These are phyloP conservation scores for Crocodylus rhombifer DNA, from an alignment of 2,797 vertebrate genomes.

Conservation along the genomic window DNA sequence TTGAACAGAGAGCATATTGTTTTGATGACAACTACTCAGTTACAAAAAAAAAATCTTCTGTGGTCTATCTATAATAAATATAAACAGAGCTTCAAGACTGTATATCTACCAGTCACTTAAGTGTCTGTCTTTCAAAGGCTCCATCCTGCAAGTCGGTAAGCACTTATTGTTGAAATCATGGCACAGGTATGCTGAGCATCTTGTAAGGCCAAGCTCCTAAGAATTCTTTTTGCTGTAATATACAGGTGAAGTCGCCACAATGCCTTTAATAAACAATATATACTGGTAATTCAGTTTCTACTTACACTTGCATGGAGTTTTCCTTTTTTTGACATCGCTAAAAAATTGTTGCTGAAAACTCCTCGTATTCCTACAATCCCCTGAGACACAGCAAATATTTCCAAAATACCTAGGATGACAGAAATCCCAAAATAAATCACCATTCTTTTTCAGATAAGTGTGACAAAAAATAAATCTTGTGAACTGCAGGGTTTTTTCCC, in stretches of 20 bases:
- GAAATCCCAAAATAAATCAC: conserved; percentile 87
- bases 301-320: conserved; percentile 96
- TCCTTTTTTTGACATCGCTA: conserved; percentile 99
- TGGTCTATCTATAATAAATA: accelerated
- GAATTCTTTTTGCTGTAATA: neutral
- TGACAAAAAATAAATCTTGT: conserved; percentile 58
- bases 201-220: neutral
- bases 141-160: neutral
- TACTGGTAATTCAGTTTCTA: conserved; percentile 69
- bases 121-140: neutral
- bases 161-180: neutral
- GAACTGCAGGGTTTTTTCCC: conserved; percentile 13
- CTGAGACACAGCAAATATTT: conserved; percentile 98
- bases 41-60: neutral
- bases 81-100: accelerated
- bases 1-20: neutral
- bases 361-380: conserved; percentile 98
- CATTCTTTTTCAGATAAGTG: conserved; percentile 63
- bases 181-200: neutral
- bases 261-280: conserved; percentile 50
- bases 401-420: conserved; percentile 95
- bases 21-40: conserved; percentile 14
- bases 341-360: conserved; percentile 97
- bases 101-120: neutral
- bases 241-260: neutral